Evolutionary conservation across 2,113 vertebrate genomes (phyloP).

Genomic region (Eubucco bourcierii): DNA sequence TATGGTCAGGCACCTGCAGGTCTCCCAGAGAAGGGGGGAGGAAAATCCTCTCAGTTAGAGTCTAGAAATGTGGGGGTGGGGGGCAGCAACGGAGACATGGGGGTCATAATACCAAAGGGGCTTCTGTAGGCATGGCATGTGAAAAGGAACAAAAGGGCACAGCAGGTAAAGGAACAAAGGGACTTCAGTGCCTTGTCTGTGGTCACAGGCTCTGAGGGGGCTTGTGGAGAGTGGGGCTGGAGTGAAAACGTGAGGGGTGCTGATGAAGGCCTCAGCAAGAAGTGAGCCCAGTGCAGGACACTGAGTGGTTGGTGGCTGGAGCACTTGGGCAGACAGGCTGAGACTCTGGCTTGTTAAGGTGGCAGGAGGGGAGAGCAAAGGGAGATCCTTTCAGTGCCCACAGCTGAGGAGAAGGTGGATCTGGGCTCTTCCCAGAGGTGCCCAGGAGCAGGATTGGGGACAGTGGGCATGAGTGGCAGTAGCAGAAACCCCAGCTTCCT

Average conservation of each 20-base stretch:
- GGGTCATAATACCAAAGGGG: neutral
- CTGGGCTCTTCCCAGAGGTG: neutral
- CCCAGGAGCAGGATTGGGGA: neutral
- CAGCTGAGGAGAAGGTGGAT: neutral
- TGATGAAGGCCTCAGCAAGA: neutral
- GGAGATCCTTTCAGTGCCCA: neutral
- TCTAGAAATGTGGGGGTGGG: neutral
- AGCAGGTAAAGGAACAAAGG: neutral
- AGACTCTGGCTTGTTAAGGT: neutral
- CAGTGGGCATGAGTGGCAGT: neutral
- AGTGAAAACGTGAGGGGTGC: neutral
- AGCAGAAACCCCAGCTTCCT: neutral
- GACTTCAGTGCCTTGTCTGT: neutral
- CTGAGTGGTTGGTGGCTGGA: neutral
- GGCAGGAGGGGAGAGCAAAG: neutral
- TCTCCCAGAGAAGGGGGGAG: neutral
- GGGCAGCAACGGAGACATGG: slow-evolving; percentile 35
- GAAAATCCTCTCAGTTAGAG: neutral
- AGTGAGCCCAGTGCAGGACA: neutral
- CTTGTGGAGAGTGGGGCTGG: neutral
- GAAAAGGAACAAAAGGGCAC: neutral
- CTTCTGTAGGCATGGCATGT: neutral
- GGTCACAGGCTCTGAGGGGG: neutral
- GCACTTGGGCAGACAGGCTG: neutral
- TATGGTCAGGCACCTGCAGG: neutral